These are phyloP conservation scores for Eudyptes chrysolophus DNA, from an alignment of 2,113 vertebrate species.

Conservation along the genomic window DNA sequence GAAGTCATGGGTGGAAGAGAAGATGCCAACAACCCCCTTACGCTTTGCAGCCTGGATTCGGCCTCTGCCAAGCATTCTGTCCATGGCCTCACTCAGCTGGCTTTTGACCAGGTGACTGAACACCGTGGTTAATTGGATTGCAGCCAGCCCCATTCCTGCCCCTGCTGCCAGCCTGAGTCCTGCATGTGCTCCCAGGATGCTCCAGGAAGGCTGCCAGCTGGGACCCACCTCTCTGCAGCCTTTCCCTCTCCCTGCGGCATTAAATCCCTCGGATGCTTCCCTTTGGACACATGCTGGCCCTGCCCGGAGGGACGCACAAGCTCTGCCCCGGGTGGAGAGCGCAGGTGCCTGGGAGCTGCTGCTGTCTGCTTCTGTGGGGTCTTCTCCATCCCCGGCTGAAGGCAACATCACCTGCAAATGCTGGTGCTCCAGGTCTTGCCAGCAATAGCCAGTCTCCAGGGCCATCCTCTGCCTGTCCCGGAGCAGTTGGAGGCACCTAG, in stretches of 20 bases:
- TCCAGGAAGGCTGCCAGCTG: background rate
- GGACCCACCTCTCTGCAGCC: background rate
- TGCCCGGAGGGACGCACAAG: background rate
- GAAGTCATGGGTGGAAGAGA: background rate
- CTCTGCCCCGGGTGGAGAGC: background rate
- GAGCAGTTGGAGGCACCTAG: background rate
- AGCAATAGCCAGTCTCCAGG: background rate
- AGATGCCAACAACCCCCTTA: background rate
- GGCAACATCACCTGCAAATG: background rate
- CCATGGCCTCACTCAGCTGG: background rate
- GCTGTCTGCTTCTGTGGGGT: accelerated
- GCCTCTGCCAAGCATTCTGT: background rate
- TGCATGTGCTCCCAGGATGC: background rate
- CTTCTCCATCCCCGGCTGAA: background rate
- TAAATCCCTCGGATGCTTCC: background rate
- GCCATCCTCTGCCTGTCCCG: background rate
- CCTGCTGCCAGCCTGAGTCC: background rate
- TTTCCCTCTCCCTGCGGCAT: background rate
- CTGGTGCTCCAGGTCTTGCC: background rate
- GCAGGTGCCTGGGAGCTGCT: background rate
- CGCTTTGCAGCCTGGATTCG: background rate
- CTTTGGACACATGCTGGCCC: background rate
- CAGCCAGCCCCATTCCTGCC: background rate
- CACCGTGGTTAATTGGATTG: background rate
- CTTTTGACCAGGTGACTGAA: background rate